Evolutionary conservation across 2,113 vertebrate species (phyloP).

Genomic region (Chaetodon trifascialis): DNA sequence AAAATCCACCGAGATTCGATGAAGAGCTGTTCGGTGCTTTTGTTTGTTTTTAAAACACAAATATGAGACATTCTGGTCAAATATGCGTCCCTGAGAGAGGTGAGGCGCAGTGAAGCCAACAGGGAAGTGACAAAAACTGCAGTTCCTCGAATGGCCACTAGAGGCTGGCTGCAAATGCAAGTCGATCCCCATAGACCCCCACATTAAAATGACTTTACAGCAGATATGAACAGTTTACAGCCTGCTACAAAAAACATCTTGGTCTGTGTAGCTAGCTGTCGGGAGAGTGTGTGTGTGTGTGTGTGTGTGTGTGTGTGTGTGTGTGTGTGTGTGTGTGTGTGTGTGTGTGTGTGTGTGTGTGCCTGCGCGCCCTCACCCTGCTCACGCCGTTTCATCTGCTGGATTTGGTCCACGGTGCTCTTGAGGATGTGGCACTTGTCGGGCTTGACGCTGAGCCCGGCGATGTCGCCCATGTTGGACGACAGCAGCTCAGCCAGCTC

Average conservation of each 20-base stretch:
- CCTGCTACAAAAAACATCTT: too few species aligned
- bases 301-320: too few species aligned
- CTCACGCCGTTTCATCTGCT: conserved; percentile 94
- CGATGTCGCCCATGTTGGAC: conserved; percentile 94
- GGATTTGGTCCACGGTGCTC: conserved; percentile 96
- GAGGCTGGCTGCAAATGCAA: too few species aligned
- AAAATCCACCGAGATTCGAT: neutral
- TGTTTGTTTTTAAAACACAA: neutral
- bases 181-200: too few species aligned
- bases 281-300: too few species aligned
- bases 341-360: conserved; percentile 8
- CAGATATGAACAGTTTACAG: too few species aligned
- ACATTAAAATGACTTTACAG: too few species aligned
- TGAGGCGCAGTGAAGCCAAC: too few species aligned
- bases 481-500: conserved; percentile 95
- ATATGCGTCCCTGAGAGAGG: neutral
- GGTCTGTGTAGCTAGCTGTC: too few species aligned
- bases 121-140: too few species aligned
- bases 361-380: conserved; percentile 84
- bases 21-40: neutral
- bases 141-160: too few species aligned
- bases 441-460: conserved; percentile 92
- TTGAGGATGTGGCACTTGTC: conserved; percentile 97
- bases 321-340: conserved; percentile 2
- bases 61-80: too few species aligned